phyloP scores from a whole-genome alignment of 2,888 invertebrate species.

The Acleris cristana region DNA sequence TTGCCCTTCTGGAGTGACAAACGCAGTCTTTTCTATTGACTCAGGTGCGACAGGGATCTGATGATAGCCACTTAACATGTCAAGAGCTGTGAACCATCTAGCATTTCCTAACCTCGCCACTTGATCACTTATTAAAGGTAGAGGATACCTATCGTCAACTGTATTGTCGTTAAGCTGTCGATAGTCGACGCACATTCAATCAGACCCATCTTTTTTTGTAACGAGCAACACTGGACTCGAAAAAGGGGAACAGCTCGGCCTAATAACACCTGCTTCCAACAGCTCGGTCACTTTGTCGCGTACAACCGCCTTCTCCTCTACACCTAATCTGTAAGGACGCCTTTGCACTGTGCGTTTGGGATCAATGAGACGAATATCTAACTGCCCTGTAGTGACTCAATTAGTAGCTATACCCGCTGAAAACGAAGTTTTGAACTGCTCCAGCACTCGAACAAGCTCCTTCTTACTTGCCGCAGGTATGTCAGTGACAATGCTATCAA shows the following conservation, averaged over 20 bases:
- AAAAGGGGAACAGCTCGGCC: conserved; percentile 1
- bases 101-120: conserved; percentile 31
- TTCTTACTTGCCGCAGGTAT: too few species aligned
- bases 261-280: not conserved
- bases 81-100: conserved; percentile 29
- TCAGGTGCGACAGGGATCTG: conserved; percentile 28
- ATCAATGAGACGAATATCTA: too few species aligned
- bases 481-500: too few species aligned
- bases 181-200: conserved; percentile 24
- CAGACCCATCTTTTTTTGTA: conserved; percentile 15
- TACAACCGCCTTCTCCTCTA: not conserved
- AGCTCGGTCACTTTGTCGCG: not conserved
- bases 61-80: conserved; percentile 38
- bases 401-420: too few species aligned
- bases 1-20: conserved; percentile 6
- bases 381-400: too few species aligned
- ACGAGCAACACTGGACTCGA: not conserved
- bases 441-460: too few species aligned
- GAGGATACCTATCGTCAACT: conserved; percentile 7
- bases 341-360: not conserved
- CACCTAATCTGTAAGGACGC: not conserved
- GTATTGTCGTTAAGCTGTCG: not conserved
- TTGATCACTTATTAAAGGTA: conserved; percentile 21
- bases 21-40: conserved; percentile 34
- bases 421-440: too few species aligned